Percentiles rank a stretch among this genome's conserved stretches.
These are phyloP conservation scores for Rotaria macrura DNA, from an alignment of 2,888 invertebrate species.

Conservation along the genomic window DNA sequence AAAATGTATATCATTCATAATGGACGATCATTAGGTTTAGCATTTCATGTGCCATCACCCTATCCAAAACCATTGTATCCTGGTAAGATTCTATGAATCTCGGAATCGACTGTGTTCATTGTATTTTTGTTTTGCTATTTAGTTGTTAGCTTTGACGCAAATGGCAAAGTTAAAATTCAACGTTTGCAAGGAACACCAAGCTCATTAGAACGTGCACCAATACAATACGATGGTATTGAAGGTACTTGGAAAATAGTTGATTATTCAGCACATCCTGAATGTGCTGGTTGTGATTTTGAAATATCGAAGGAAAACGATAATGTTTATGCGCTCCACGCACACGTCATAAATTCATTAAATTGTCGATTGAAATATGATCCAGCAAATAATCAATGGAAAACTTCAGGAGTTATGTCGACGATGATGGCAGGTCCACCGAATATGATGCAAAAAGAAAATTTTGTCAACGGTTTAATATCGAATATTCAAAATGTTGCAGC, in stretches of 20 bases:
- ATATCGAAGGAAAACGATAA: not conserved
- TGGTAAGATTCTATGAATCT: not conserved
- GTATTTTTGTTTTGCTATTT: not conserved
- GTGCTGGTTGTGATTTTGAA: not conserved
- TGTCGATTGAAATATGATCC: not conserved
- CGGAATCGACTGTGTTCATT: not conserved
- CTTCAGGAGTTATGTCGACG: not conserved
- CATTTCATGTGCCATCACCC: not conserved
- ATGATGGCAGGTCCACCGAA: not conserved
- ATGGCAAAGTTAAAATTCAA: not conserved
- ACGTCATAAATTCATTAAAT: not conserved
- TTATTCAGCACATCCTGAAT: not conserved
- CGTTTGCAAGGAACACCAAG: not conserved
- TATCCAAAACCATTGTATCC: not conserved
- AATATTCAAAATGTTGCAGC: not conserved
- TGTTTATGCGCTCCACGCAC: not conserved
- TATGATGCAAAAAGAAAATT: not conserved
- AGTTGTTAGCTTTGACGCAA: not conserved
- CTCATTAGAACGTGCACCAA: not conserved
- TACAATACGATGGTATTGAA: not conserved
- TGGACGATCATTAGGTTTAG: not conserved
- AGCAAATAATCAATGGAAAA: not conserved
- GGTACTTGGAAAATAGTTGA: not conserved
- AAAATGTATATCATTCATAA: not conserved
- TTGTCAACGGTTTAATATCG: not conserved